Conservation (phyloP, 2,888 invertebrate genomes). For the Plagiodera versicolora region DNA sequence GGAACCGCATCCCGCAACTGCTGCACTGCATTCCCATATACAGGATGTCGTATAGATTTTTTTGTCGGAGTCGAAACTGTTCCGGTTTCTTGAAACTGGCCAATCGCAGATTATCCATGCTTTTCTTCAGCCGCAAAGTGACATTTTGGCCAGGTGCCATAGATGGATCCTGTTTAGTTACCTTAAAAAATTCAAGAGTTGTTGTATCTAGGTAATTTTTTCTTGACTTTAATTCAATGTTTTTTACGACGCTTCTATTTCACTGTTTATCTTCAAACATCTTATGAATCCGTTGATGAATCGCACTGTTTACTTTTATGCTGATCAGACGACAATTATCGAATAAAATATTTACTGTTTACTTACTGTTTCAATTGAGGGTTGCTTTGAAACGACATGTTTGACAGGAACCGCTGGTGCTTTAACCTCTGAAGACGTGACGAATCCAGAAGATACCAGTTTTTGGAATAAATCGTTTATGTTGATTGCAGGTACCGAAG, state of each 20-base stretch:
- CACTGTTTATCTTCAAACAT: too few relatives aligned
- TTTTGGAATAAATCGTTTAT: constrained; percentile 84
- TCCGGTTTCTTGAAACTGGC: constrained; percentile 72
- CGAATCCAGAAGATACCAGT: constrained; percentile 82
- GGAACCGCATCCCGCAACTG: constrained; percentile 93
- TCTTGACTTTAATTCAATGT: too few relatives aligned
- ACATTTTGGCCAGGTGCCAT: constrained; percentile 3
- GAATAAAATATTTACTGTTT: background rate
- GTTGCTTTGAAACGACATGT: background rate
- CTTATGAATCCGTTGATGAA: too few relatives aligned
- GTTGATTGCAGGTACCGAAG: constrained; percentile 55
- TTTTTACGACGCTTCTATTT: too few relatives aligned
- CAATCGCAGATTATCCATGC: constrained; percentile 57
- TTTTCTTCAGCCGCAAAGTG: constrained; percentile 25
- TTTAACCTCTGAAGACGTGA: constrained; percentile 53
- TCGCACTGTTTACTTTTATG: too few relatives aligned
- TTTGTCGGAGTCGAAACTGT: constrained; percentile 72
- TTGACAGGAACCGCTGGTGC: constrained; percentile 12
- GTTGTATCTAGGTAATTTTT: too few relatives aligned
- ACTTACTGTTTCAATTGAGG: background rate
- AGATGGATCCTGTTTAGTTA: background rate
- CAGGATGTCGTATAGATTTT: constrained; percentile 67
- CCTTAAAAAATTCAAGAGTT: background rate
- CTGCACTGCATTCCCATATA: constrained; percentile 95
- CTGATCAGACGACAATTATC: too few relatives aligned